These are phyloP conservation scores for Pantherophis guttatus DNA, from an alignment of 2,113 vertebrate genomes.

Conservation along the genomic window DNA sequence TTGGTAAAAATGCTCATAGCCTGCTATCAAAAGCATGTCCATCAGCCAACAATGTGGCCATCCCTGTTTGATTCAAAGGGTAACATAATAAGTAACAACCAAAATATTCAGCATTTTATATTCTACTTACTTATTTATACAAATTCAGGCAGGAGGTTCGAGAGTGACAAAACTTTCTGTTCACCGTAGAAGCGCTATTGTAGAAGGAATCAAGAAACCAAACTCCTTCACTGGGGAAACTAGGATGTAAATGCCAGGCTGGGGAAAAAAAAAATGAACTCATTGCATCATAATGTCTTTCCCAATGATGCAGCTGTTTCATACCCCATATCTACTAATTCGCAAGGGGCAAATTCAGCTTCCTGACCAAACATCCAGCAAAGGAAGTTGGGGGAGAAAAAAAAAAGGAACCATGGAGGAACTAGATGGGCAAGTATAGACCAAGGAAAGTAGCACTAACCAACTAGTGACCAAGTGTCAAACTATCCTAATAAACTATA, in stretches of 20 bases:
- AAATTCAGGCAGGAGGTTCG: neutral
- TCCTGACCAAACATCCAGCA: neutral
- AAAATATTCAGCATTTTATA: neutral
- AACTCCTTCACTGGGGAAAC: neutral
- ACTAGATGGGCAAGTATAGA: conserved; percentile 2
- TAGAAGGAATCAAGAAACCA: neutral
- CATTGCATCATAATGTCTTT: conserved; percentile 11
- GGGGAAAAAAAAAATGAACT: neutral
- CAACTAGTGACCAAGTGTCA: neutral
- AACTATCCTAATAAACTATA: neutral
- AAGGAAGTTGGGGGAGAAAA: neutral
- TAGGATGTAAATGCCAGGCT: neutral
- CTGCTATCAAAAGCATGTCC: neutral
- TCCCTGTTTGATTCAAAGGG: neutral
- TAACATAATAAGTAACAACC: neutral
- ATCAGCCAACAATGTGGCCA: neutral
- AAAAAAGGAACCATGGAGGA: neutral
- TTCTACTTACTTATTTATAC: neutral
- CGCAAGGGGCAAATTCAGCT: neutral
- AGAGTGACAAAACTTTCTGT: neutral
- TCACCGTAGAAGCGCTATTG: neutral
- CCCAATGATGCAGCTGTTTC: neutral
- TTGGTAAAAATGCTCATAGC: neutral
- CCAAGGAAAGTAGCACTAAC: neutral
- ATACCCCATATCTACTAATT: neutral